A percentile compares a stretch with the other conserved stretches of the same genome.
phyloP scores from a whole-genome alignment of 2,113 vertebrate genomes.

The Lepus europaeus region DNA sequence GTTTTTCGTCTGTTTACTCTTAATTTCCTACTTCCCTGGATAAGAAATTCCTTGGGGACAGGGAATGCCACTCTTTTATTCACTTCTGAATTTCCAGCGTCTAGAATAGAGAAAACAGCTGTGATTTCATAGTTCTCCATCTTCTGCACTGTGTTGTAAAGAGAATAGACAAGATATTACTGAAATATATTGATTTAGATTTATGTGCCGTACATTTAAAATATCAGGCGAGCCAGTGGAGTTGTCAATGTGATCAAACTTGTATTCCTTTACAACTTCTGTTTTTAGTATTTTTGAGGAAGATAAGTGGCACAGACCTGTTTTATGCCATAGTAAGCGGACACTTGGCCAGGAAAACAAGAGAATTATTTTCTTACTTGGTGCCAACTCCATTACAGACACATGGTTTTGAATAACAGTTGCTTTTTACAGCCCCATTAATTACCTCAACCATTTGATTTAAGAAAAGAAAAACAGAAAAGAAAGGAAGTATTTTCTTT shows the following conservation, averaged over 20 bases:
- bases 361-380: slow-evolving; percentile 21
- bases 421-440: slow-evolving; percentile 52
- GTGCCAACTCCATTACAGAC: slow-evolving; percentile 20
- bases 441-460: slow-evolving; percentile 69
- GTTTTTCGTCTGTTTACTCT: not conserved
- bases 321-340: not conserved
- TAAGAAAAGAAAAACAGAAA: not conserved
- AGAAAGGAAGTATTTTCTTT: not conserved
- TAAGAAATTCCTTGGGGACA: not conserved
- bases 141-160: not conserved
- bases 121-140: not conserved
- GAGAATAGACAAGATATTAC: not conserved
- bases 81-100: not conserved
- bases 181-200: not conserved
- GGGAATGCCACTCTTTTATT: not conserved
- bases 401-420: slow-evolving; percentile 60
- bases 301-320: not conserved
- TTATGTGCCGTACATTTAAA: not conserved
- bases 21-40: not conserved
- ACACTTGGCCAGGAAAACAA: slow-evolving; percentile 6
- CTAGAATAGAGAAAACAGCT: not conserved
- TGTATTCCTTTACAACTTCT: not conserved
- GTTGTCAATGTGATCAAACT: not conserved
- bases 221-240: not conserved
- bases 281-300: not conserved